A percentile compares a stretch with the other conserved stretches of the same genome.
These are phyloP conservation scores for Apostichopus californicus DNA, from an alignment of 35 echinoderm and acorn worm species.

Conservation along the genomic window DNA sequence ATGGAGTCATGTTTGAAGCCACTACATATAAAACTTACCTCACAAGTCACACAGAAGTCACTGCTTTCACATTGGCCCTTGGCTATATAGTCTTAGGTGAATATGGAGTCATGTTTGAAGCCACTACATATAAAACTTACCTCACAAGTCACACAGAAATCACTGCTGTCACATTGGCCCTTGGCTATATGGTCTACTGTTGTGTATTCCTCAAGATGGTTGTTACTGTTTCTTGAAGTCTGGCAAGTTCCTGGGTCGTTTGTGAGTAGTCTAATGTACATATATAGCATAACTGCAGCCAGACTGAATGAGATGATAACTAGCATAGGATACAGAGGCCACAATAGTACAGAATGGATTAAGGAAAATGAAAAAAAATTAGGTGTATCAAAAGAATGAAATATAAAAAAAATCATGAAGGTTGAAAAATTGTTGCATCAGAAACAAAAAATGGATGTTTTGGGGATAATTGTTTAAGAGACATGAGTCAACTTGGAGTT, in stretches of 20 bases:
- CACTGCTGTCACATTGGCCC: conserved; percentile 21
- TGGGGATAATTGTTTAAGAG: too few species aligned
- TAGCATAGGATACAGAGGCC: conserved; percentile 53
- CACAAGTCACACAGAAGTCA: too few species aligned
- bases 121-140: conserved; percentile 16
- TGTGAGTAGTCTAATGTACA: conserved; percentile 62
- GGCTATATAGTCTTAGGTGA: too few species aligned
- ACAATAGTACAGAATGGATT: conserved; percentile 57
- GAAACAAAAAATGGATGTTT: too few species aligned
- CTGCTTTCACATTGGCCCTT: too few species aligned
- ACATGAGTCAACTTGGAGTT: too few species aligned
- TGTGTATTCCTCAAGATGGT: conserved; percentile 42
- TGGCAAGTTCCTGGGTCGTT: conserved; percentile 66
- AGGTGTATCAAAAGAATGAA: too few species aligned
- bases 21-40: too few species aligned
- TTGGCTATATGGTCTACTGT: conserved; percentile 73
- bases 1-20: too few species aligned
- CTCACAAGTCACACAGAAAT: conserved; percentile 74
- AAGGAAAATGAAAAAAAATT: conserved; percentile 5
- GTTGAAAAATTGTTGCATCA: too few species aligned
- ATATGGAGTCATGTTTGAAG: background rate
- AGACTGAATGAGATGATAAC: conserved; percentile 48
- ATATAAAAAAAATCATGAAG: too few species aligned
- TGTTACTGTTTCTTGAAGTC: conserved; percentile 35
- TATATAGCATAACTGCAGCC: conserved; percentile 58